phyloP scores from a whole-genome alignment of 2,888 invertebrate genomes.

The Iphiclides podalirius region DNA sequence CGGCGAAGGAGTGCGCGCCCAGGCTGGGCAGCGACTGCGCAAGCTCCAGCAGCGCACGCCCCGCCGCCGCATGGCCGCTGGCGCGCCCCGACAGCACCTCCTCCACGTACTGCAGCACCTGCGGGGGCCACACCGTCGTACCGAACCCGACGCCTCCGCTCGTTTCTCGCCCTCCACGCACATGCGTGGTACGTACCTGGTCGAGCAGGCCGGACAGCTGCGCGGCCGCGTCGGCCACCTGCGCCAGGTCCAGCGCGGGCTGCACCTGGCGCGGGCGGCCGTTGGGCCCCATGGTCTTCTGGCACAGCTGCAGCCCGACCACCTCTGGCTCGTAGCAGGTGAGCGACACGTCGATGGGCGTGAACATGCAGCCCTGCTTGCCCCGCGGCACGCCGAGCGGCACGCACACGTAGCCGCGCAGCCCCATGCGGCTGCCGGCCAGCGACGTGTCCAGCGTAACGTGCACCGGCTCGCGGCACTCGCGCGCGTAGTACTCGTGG shows the following conservation, averaged over 20 bases:
- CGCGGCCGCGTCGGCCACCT: conserved; percentile 91
- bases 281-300: conserved; percentile 86
- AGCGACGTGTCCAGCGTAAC: conserved; percentile 97
- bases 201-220: conserved; percentile 89
- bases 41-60: conserved; percentile 93
- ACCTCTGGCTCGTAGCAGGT: conserved; percentile 95
- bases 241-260: conserved; percentile 82
- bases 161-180: no score
- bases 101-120: conserved; percentile 92
- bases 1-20: conserved; percentile 91
- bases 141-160: no score
- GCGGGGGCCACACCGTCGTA: no score
- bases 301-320: conserved; percentile 88
- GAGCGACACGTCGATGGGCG: conserved; percentile 94
- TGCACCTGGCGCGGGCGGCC: conserved; percentile 82
- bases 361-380: conserved; percentile 97
- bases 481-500: conserved; percentile 97
- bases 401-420: conserved; percentile 96
- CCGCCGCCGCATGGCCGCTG: conserved; percentile 91
- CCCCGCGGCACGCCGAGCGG: conserved; percentile 96
- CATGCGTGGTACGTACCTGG: no score
- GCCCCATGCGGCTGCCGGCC: conserved; percentile 92
- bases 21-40: conserved; percentile 96
- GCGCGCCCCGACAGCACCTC: conserved; percentile 91
- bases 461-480: conserved; percentile 96